Percentiles rank a stretch among this genome's conserved stretches.
Evolutionary conservation across 2,113 vertebrate species (phyloP).

Genomic region (Patagioenas fasciata): DNA sequence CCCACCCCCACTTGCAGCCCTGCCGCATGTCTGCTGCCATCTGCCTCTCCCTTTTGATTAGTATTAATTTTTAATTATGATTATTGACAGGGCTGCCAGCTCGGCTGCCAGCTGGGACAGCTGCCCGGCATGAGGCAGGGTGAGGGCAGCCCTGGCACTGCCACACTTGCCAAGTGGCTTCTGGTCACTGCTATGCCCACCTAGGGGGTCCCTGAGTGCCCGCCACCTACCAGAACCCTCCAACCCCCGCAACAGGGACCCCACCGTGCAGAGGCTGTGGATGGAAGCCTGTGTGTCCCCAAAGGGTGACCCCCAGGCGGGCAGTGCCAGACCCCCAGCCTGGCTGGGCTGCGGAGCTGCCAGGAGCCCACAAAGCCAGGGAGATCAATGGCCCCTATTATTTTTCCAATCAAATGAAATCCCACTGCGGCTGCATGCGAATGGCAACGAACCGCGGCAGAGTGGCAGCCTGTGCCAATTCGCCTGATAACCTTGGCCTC

Average conservation of each 20-base stretch:
- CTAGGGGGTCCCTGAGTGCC: rapidly evolving
- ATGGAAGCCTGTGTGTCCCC: rapidly evolving
- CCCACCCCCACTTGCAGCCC: neutral
- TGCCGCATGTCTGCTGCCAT: conserved; percentile 55
- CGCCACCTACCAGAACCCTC: no score
- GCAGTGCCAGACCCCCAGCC: neutral
- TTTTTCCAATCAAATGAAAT: conserved; percentile 91
- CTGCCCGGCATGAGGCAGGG: neutral
- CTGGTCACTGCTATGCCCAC: rapidly evolving
- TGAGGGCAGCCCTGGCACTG: neutral
- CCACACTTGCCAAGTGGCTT: neutral
- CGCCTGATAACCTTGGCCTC: conserved; percentile 60
- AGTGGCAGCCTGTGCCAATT: conserved; percentile 63
- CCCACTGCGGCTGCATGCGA: conserved; percentile 83
- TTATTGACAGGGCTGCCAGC: conserved; percentile 56
- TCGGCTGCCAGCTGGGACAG: conserved; percentile 45
- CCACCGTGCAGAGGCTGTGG: neutral
- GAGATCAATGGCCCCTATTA: conserved; percentile 93
- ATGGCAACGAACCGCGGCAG: conserved; percentile 85
- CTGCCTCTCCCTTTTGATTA: conserved; percentile 62
- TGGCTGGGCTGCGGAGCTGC: neutral
- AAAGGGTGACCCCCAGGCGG: neutral
- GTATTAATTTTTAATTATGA: conserved; percentile 69
- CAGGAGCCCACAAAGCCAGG: conserved; percentile 79
- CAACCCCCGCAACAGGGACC: no score